Conservation (phyloP, 2,888 invertebrate genomes). For the Dioctria linearis region DNA sequence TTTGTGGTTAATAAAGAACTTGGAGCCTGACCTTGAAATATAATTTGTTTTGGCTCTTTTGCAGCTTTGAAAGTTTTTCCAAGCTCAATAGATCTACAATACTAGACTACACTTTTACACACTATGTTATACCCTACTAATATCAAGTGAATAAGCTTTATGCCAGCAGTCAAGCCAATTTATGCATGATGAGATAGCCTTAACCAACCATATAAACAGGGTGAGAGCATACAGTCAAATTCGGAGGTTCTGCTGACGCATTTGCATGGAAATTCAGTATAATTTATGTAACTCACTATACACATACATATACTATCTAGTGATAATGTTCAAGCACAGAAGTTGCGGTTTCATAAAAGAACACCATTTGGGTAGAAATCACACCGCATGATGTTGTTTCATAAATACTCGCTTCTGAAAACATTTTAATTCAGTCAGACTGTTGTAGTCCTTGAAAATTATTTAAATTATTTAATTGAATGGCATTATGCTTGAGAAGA, state of each 20-base stretch:
- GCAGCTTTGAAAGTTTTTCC: background rate
- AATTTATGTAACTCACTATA: background rate
- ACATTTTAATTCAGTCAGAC: background rate
- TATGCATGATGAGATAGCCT: background rate
- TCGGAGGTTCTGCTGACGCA: constrained; percentile 18
- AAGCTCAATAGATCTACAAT: too few species aligned
- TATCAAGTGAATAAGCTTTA: background rate
- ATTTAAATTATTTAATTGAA: background rate
- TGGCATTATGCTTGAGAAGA: too few species aligned
- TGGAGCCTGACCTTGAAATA: background rate
- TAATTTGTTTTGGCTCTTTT: background rate
- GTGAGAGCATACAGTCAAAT: background rate
- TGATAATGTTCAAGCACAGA: constrained; percentile 12
- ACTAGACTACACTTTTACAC: too few species aligned
- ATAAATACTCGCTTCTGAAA: background rate
- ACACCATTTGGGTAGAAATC: constrained; percentile 20
- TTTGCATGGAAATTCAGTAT: constrained; percentile 31
- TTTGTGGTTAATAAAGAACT: background rate
- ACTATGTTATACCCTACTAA: background rate
- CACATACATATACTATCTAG: too few species aligned
- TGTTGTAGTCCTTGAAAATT: background rate
- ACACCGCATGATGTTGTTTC: background rate
- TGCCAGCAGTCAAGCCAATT: background rate
- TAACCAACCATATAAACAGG: too few species aligned
- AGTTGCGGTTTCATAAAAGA: constrained; percentile 1